A percentile compares a stretch with the other conserved stretches of the same genome.
These are phyloP conservation scores for Cardinalis cardinalis DNA, from an alignment of 2,113 vertebrate species.

Conservation along the genomic window DNA sequence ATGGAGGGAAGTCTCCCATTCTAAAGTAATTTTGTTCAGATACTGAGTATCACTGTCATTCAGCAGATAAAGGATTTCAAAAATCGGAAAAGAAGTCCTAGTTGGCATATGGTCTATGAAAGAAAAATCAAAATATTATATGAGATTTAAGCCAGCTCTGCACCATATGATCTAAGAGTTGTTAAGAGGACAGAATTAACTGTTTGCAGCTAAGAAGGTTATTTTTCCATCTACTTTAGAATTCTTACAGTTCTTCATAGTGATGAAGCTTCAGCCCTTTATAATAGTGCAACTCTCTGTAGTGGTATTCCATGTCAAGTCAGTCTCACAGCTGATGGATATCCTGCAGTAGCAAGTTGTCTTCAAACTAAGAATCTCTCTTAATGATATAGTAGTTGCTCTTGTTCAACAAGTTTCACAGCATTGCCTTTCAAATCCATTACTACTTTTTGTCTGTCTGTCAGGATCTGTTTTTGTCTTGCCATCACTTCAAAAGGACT, in stretches of 20 bases:
- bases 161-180: neutral
- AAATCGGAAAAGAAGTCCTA: neutral
- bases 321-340: neutral
- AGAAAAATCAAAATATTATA: neutral
- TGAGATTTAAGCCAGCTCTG: neutral
- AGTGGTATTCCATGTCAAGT: neutral
- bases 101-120: neutral
- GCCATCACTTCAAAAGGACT: neutral
- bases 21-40: neutral
- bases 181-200: neutral
- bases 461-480: slow-evolving; percentile 19
- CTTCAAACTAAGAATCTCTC: neutral
- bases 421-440: slow-evolving; percentile 19
- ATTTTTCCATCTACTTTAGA: neutral
- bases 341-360: neutral
- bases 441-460: neutral
- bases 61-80: neutral
- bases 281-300: neutral
- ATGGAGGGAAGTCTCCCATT: neutral
- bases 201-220: neutral
- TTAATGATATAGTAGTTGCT: neutral
- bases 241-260: neutral
- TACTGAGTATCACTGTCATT: neutral
- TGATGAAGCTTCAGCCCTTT: neutral
- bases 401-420: slow-evolving; percentile 13